Evolutionary conservation across 2,113 vertebrate species (phyloP), one percentile per base, ranked within the genome.

Genomic region (Bos javanicus): DNA sequence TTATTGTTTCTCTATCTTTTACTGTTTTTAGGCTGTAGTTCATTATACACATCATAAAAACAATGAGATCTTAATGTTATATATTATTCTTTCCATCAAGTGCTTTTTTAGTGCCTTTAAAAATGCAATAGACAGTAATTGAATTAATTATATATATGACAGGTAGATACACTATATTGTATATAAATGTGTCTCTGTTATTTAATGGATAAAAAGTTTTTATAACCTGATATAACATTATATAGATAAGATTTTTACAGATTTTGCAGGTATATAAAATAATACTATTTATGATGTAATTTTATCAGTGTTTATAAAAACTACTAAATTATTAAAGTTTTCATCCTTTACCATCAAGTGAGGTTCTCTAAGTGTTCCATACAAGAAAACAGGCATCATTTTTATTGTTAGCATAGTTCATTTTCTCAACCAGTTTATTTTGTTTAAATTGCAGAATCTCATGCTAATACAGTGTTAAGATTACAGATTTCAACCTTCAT

Each of bases 371-470:
- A 92, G 21, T 91, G 39, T 50, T 93, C 5, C 48, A 60, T 97
- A 84, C 17, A 91, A 64, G 76, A 89, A 96, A 88, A 60, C 3
- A 94, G 57, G 7, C 30, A 92, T 92, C 39, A 57, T 67, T 96
- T 96, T 91, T 93, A 83, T 52, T 87, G 88, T 92, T 87, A 92
- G 36, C 85, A 26, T 62, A 94, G 62, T 91, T 97, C 67, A 94
- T 96, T 95, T 95, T 94, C 71, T 89, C 60, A 94, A 76, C 39
- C 17, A 95, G 67, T 96, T 96, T 97, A 88, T 96, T 96, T 98
- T 94, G 89, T 95, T 95, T 97, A 94, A 92, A 97, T 95, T 93
- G 9, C 71, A 97, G 36, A 78, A 48, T 95, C 43, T 36, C 16
- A 39, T 57, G 82, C 56, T 92, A 98, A 94, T 95, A 94, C 25